These are phyloP conservation scores for Neostethus bicornis DNA, from an alignment of 2,797 vertebrate species.

Conservation along the genomic window DNA sequence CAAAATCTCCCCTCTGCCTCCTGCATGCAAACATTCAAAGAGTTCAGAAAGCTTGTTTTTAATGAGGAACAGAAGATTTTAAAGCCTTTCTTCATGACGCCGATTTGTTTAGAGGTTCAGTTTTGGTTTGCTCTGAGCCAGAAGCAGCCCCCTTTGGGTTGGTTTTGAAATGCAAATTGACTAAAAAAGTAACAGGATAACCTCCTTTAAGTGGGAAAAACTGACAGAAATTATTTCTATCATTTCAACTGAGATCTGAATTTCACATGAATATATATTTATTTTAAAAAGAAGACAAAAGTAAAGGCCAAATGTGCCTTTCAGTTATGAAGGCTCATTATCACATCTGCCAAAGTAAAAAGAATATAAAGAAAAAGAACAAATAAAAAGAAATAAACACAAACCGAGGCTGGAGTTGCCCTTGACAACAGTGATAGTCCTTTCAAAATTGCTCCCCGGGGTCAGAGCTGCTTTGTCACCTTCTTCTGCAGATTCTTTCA, in stretches of 20 bases:
- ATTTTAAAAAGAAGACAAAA: constrained; percentile 19
- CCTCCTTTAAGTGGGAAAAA: constrained; percentile 44
- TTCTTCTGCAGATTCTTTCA: constrained; percentile 61
- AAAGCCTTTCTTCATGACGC: constrained; percentile 34
- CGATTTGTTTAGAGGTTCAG: constrained; percentile 46
- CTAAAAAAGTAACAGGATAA: constrained; percentile 28
- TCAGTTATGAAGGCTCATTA: constrained; percentile 51
- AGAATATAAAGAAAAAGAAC: constrained; percentile 28
- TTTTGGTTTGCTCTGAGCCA: constrained; percentile 37
- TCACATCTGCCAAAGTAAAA: constrained; percentile 34
- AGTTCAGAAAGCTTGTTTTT: constrained; percentile 11
- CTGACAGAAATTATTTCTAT: constrained; percentile 38
- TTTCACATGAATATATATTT: constrained; percentile 35
- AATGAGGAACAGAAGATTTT: constrained; percentile 13
- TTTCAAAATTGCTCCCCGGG: constrained; percentile 84
- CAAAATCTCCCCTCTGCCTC: neutral
- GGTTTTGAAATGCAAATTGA: constrained; percentile 65
- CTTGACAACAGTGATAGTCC: constrained; percentile 92
- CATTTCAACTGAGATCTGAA: constrained; percentile 41
- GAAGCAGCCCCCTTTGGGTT: constrained; percentile 28
- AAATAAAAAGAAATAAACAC: constrained; percentile 58
- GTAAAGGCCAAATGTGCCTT: constrained; percentile 41
- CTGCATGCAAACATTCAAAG: constrained; percentile 16
- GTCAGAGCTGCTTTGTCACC: constrained; percentile 58
- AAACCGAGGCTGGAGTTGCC: constrained; percentile 96